phyloP scores from a whole-genome alignment of 1,140 invertebrate genomes.

The Bombus haemorrhoidalis region DNA sequence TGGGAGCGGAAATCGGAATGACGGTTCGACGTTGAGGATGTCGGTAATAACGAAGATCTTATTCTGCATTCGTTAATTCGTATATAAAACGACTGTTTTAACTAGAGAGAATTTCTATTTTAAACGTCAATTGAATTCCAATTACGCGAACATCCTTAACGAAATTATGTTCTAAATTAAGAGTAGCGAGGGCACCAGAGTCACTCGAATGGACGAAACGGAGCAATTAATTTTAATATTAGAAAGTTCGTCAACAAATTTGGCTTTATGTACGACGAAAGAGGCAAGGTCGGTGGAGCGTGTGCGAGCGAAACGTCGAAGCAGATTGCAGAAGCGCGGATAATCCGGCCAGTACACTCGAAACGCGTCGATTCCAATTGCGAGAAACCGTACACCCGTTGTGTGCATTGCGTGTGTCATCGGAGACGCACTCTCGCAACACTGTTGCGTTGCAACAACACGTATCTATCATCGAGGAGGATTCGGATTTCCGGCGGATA shows the following conservation, averaged over 20 bases:
- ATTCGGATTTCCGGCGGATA: conserved; percentile 8
- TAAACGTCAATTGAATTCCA: background rate
- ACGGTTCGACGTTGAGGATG: background rate
- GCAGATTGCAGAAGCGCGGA: conserved; percentile 43
- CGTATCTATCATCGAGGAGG: conserved; percentile 3
- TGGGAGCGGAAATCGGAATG: background rate
- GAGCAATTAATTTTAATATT: background rate
- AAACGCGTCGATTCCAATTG: conserved; percentile 65
- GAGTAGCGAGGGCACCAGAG: too few relatives aligned
- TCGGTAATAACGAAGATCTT: background rate
- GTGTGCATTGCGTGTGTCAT: conserved; percentile 53
- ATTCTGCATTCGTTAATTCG: background rate
- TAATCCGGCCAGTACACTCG: conserved; percentile 53
- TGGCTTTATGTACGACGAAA: background rate
- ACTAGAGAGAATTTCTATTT: background rate
- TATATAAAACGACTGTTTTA: background rate
- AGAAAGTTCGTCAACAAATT: background rate
- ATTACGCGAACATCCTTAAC: background rate
- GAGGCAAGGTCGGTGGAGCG: background rate
- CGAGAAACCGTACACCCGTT: conserved; percentile 63
- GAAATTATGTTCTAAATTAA: background rate
- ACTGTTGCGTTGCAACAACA: conserved; percentile 56
- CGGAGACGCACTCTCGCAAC: conserved; percentile 56
- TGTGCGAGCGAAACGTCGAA: conserved; percentile 6
- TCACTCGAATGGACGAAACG: too few relatives aligned